Evolutionary conservation across 2,888 invertebrate genomes (phyloP).

Genomic region (Dolomedes plantarius): DNA sequence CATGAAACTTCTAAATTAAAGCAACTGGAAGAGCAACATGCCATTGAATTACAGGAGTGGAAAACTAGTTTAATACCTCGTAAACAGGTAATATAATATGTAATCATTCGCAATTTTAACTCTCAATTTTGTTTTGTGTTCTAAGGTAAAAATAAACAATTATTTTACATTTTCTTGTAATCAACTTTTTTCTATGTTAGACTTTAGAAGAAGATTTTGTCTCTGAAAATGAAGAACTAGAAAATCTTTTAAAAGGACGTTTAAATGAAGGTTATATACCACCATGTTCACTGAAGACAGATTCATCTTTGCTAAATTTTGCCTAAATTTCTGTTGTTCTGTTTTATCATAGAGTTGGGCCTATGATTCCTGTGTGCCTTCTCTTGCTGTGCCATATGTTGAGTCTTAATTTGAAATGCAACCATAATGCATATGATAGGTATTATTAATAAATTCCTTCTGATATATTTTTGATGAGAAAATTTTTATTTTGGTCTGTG

Average conservation of each 20-base stretch:
- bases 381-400: slow-evolving; percentile 39
- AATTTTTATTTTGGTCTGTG: background rate
- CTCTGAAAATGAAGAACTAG: slow-evolving; percentile 92
- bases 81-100: slow-evolving; percentile 89
- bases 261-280: background rate
- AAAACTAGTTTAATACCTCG: slow-evolving; percentile 91
- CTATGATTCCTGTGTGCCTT: slow-evolving; percentile 25
- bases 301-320: background rate
- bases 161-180: too few relatives aligned
- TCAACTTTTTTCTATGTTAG: slow-evolving; percentile 79
- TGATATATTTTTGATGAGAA: background rate
- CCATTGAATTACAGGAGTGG: slow-evolving; percentile 91
- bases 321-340: background rate
- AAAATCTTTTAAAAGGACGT: slow-evolving; percentile 78
- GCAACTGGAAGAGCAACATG: slow-evolving; percentile 92
- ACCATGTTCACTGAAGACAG: background rate
- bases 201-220: slow-evolving; percentile 94
- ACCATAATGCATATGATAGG: too few relatives aligned
- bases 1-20: slow-evolving; percentile 95
- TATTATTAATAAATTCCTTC: too few relatives aligned
- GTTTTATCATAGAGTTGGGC: background rate
- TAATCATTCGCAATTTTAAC: background rate
- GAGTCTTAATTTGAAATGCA: background rate
- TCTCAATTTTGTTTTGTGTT: too few relatives aligned
- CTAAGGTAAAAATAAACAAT: too few relatives aligned